Percentiles rank a stretch among this genome's conserved stretches.
Conservation (phyloP, 2,113 vertebrate species). For the Bos javanicus region DNA sequence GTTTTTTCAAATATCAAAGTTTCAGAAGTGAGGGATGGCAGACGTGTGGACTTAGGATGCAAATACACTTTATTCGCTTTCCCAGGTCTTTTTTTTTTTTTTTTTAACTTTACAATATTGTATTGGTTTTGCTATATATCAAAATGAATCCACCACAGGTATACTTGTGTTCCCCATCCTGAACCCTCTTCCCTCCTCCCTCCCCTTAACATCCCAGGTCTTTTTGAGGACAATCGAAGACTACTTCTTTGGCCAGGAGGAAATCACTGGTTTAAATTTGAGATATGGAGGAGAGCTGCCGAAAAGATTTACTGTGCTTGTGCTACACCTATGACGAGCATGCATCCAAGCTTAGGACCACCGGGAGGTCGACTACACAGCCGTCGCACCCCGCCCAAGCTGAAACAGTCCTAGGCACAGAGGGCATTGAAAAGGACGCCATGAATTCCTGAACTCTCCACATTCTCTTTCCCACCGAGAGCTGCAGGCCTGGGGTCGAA, state of each 20-base stretch:
- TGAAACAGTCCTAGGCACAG: neutral
- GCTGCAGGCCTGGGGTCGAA: slow-evolving; percentile 36
- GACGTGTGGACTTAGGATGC: neutral
- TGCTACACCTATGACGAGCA: neutral
- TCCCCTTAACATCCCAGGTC: neutral
- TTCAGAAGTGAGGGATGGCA: neutral
- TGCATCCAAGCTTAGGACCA: neutral
- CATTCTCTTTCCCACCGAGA: neutral
- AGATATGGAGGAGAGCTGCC: neutral
- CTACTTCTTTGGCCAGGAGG: neutral
- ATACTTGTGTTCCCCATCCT: no score
- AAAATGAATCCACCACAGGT: no score
- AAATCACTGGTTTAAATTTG: slow-evolving; percentile 39
- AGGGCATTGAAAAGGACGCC: neutral
- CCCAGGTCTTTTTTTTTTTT: neutral
- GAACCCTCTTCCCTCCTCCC: no score
- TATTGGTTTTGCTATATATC: no score
- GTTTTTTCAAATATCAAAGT: slow-evolving; percentile 53
- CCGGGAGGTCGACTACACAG: neutral
- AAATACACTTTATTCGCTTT: neutral
- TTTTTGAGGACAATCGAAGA: slow-evolving; percentile 19
- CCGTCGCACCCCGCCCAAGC: neutral
- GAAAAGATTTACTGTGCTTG: neutral
- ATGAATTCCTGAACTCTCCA: neutral
- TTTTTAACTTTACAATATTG: no score